These are phyloP conservation scores for Thysanoteuthis rhombus DNA, from an alignment of 2,888 invertebrate species.

Conservation along the genomic window DNA sequence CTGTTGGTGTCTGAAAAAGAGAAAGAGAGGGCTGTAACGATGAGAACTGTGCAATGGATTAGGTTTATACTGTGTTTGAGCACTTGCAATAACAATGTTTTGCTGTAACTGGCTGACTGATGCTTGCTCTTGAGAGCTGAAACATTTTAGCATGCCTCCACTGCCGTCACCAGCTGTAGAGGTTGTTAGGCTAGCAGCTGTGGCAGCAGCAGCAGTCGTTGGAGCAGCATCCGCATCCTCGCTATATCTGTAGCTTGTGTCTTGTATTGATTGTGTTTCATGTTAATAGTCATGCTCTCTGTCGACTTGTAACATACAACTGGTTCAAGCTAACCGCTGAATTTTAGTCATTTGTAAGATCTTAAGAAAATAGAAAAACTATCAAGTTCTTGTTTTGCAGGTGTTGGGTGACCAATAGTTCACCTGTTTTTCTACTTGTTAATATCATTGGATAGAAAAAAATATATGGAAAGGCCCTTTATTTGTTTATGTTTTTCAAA, in stretches of 20 bases:
- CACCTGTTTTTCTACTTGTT: neutral
- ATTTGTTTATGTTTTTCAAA: neutral
- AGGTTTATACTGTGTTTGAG: slow-evolving; percentile 1
- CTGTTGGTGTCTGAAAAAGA: too few species aligned
- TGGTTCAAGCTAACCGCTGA: neutral
- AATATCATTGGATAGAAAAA: neutral
- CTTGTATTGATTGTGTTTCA: neutral
- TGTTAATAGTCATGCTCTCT: slow-evolving; percentile 12
- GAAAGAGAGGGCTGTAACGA: neutral
- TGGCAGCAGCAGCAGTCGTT: neutral
- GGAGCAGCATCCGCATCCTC: neutral
- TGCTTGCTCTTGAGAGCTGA: neutral
- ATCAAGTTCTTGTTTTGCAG: neutral
- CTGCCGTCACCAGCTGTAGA: neutral
- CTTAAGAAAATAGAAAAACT: neutral
- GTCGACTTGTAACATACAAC: neutral
- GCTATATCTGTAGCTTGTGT: neutral
- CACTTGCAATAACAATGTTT: neutral
- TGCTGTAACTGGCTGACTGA: neutral
- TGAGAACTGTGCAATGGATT: neutral
- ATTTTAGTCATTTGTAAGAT: neutral
- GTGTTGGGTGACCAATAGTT: neutral
- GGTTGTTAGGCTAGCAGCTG: neutral
- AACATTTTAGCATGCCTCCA: neutral
- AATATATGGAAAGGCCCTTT: neutral